Evolutionary conservation across 2,113 vertebrate species (phyloP), one percentile per base, ranked within the genome.

Genomic region (Cololabis saira): DNA sequence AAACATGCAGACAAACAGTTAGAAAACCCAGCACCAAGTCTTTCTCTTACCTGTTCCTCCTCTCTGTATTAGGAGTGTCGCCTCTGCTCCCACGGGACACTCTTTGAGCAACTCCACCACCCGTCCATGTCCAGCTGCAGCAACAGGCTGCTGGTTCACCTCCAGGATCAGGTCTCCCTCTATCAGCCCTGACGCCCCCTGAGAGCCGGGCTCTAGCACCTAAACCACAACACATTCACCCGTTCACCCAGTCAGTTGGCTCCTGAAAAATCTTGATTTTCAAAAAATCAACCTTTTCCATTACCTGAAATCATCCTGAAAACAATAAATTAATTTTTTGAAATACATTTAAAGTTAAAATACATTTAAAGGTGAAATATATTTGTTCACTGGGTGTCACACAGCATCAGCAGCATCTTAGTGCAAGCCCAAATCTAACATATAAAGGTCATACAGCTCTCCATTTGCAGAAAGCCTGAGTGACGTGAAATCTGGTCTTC

Each of bases 41-140:
- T 10, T 1, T 37, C 1, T 59, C 84, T 70, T 41, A 93, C 91
- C 90, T 85, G 90, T 63, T 51, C 94, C 95, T 92, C 92, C 95
- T 94, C 98, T 96, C 89, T 98, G 97, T 87, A 99, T 97, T 90
- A 98, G 92, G 76, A 99, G 92, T 60, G 96, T 96, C 33, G 96
- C 96, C 88, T 99, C 97, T 2, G 94, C 95, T 83, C 97, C 97
- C 76, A 99, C 92, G 43, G 95, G 93, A 92, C 97, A 99, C 91
- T 99, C 97, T 91, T 99, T 99, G 64, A 99, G 95, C 90, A 98
- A 95, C 92, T 99, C 97, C 91, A 99, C 98, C 89, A 99, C 98
- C 87, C 98, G 96, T 62, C 95, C 95, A 89, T 99, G 98, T 91
- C 95, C 97, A 74, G 98, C 92, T 85, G 95, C 96, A 77, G 98